These are phyloP conservation scores for Isurus oxyrinchus DNA, from an alignment of 2,113 vertebrate genomes.

Conservation along the genomic window DNA sequence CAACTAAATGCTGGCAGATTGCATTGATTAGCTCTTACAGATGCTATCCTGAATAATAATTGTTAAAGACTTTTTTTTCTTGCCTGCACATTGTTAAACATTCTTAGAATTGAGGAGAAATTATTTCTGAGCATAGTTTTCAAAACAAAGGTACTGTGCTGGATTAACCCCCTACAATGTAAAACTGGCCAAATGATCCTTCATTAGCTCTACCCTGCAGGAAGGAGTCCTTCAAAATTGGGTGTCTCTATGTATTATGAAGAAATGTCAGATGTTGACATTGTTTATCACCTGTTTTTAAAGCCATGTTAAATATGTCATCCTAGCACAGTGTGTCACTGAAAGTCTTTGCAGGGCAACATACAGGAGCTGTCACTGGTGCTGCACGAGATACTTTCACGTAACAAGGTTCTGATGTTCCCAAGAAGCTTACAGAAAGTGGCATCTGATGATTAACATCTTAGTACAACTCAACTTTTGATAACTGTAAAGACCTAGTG, in stretches of 20 bases:
- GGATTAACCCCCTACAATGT: background rate
- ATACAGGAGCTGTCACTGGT: background rate
- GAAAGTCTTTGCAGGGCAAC: background rate
- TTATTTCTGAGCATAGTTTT: background rate
- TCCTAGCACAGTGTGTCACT: background rate
- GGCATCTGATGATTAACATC: constrained; percentile 1
- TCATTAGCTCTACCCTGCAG: background rate
- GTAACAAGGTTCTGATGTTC: background rate
- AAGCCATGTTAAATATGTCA: constrained; percentile 11
- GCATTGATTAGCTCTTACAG: background rate
- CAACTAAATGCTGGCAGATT: background rate
- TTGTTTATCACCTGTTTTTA: background rate
- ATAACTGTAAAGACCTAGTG: background rate
- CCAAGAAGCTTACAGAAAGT: background rate
- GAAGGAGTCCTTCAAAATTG: constrained; percentile 6
- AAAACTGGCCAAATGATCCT: background rate
- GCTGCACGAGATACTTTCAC: background rate
- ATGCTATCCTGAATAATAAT: background rate
- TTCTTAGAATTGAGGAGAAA: background rate
- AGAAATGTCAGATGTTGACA: constrained; percentile 2
- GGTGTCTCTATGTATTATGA: background rate
- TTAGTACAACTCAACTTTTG: background rate
- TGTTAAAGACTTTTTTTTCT: background rate
- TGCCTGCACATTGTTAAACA: background rate
- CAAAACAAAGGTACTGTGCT: background rate